phyloP scores from a whole-genome alignment of 1,140 invertebrate species.

The Scaptomyza graminum region DNA sequence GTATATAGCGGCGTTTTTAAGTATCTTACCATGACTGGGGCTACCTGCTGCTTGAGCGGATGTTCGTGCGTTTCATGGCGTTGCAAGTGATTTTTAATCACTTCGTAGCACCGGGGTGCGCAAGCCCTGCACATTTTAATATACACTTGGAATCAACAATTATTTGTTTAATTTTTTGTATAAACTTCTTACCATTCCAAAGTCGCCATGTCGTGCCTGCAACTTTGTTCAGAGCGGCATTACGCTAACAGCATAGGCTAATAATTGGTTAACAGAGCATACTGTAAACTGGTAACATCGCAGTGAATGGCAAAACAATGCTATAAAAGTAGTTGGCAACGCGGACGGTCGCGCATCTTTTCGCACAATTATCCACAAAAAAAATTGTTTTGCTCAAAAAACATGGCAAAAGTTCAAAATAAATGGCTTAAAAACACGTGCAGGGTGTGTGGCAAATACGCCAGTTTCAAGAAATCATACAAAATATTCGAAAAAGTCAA shows the following conservation, averaged over 20 bases:
- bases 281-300: conserved; percentile 3
- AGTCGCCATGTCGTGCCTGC: conserved; percentile 54
- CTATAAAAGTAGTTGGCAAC: conserved; percentile 54
- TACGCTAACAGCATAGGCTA: neutral
- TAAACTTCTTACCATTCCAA: conserved; percentile 60
- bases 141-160: conserved; percentile 37
- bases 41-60: conserved; percentile 62
- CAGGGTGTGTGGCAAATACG: conserved; percentile 67
- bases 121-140: conserved; percentile 48
- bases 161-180: conserved; percentile 48
- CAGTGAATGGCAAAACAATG: conserved; percentile 60
- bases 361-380: conserved; percentile 46
- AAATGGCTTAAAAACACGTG: conserved; percentile 71
- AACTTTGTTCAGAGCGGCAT: conserved; percentile 15
- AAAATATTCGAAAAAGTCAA: conserved; percentile 66
- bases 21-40: conserved; percentile 23
- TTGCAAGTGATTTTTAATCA: conserved; percentile 51
- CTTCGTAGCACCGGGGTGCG: conserved; percentile 65
- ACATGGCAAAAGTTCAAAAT: conserved; percentile 58
- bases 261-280: neutral
- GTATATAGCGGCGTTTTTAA: conserved; percentile 11
- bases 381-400: conserved; percentile 28
- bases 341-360: conserved; percentile 53
- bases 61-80: conserved; percentile 55
- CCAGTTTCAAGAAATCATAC: conserved; percentile 61